These are phyloP conservation scores for Rhinophrynus dorsalis DNA, from an alignment of 2,797 vertebrate genomes.

Conservation along the genomic window DNA sequence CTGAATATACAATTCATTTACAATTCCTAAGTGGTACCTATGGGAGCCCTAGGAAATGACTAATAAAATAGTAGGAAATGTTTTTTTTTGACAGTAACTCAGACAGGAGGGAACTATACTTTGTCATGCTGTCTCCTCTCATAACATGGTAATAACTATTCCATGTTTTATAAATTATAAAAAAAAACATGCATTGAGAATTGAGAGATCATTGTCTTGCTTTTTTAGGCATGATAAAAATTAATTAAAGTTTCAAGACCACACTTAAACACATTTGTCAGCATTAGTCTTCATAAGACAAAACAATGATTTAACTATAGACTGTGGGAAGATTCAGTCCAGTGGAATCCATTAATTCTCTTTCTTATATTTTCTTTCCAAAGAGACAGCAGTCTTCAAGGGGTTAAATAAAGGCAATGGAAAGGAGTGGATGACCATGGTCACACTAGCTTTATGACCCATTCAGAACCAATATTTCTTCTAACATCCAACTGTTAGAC, in stretches of 20 bases:
- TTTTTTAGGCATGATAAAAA: neutral
- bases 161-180: conserved; percentile 41
- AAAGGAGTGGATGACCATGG: no score
- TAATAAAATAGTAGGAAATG: conserved; percentile 46
- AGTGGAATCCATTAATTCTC: neutral
- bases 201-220: conserved; percentile 28
- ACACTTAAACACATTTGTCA: conserved; percentile 12
- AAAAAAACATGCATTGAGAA: conserved; percentile 21
- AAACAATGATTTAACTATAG: neutral
- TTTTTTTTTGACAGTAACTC: conserved; percentile 33
- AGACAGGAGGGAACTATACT: conserved; percentile 45
- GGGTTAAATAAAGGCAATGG: no score
- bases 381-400: no score
- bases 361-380: neutral
- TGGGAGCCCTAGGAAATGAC: conserved; percentile 47
- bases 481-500: no score
- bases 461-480: no score
- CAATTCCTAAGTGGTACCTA: conserved; percentile 39
- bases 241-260: neutral
- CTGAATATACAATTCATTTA: conserved; percentile 17
- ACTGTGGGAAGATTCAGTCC: neutral
- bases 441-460: no score
- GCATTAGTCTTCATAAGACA: neutral
- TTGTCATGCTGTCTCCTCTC: conserved; percentile 42
- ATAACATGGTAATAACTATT: conserved; percentile 43